These are phyloP conservation scores for Ceratosolen fusciceps DNA, from an alignment of 1,140 invertebrate genomes.

Conservation along the genomic window DNA sequence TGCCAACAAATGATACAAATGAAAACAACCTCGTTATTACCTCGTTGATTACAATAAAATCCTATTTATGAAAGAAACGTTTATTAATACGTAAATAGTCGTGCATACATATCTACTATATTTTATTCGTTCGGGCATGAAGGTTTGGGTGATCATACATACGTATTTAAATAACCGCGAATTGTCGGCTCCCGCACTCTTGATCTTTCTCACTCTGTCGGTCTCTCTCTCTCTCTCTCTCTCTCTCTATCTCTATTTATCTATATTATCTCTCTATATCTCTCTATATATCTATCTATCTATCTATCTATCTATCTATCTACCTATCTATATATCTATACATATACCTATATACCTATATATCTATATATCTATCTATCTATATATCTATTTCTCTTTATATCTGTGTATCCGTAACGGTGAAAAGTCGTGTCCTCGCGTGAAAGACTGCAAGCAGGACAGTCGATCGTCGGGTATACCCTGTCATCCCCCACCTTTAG, in stretches of 20 bases:
- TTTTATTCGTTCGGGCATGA: neutral
- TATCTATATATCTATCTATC: no score
- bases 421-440: slow-evolving; percentile 44
- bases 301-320: neutral
- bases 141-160: neutral
- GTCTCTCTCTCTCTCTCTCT: no score
- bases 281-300: neutral
- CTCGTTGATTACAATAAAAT: neutral
- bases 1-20: neutral
- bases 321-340: neutral
- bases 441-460: slow-evolving; percentile 38
- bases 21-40: no score
- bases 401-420: neutral
- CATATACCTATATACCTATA: neutral
- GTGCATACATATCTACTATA: neutral
- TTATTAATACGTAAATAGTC: neutral
- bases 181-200: neutral
- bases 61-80: neutral
- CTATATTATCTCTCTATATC: no score
- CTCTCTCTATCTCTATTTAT: neutral
- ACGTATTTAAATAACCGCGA: neutral
- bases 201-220: no score
- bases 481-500: slow-evolving; percentile 38
- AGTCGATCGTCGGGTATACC: slow-evolving; percentile 36
- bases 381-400: neutral